Base-by-base conservation (phyloP, 2,797 vertebrate genomes). In the Leptodactylus fallax region DNA sequence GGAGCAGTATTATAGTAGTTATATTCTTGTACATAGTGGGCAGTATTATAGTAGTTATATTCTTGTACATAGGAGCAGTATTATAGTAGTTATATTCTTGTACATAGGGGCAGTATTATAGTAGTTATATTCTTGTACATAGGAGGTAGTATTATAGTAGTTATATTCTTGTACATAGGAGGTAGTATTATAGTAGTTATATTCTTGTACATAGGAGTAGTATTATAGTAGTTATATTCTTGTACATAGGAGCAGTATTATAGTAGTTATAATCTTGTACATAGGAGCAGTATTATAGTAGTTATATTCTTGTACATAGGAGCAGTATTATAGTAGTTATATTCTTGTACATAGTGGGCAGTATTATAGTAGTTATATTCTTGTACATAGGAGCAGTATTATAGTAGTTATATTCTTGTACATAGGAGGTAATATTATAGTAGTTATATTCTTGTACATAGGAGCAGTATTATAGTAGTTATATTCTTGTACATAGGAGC, bases 311-410 rank as follows among this genome's bases (percentile, higher is more conserved):
- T 71, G 16, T 71, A 71, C 3, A 71, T 71, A 71, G 69, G 69
- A 45, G 69, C 69, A 71, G 69, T 71, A 71, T 71, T 71, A 71
- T 71, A 71, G 69, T 71, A 71, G 69, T 71, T 71, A 71, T 71
- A 71, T 71, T 71, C 69, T 71, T 71, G 69, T 67, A 71, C 7
- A 71, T 71, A 45, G 69, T 27, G n/a, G 61, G 63, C 23, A 72
- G 36, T 45, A 72, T 72, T 72, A 47, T 72, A 72, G 36, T 72
- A 71, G 69, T 47, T 72, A 72, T 72, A 72, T 72, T 72, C 69
- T 72, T 72, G 69, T 72, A 72, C 0, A 72, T 47, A 72, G 69
- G 69, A 9, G 69, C 14, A 71, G 25, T 71, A 71, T 71, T 71
- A 71, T 71, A 71, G 27, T 71, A 71, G 63, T 71, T 71, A 69